A percentile compares a stretch with the other conserved stretches of the same genome.
These are phyloP conservation scores for Paramisgurnus dabryanus DNA, from an alignment of 2,113 vertebrate genomes.

Conservation along the genomic window DNA sequence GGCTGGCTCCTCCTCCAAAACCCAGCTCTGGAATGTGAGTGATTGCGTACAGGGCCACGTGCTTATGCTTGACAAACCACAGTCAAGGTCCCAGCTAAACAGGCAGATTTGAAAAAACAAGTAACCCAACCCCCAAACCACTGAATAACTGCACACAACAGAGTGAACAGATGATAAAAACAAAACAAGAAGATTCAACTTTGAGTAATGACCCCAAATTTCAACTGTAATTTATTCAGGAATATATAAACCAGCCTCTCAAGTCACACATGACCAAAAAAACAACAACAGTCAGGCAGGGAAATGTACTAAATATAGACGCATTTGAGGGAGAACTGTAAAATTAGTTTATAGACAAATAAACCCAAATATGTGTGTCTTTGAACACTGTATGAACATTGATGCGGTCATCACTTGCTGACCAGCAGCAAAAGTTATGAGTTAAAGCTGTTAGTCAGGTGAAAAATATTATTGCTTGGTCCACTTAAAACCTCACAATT, in stretches of 20 bases:
- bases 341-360: slow-evolving; percentile 14
- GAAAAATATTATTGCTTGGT: neutral
- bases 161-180: neutral
- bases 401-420: slow-evolving; percentile 52
- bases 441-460: slow-evolving; percentile 24
- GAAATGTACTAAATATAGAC: slow-evolving; percentile 5
- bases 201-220: slow-evolving; percentile 38
- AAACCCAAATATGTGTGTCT: neutral
- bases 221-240: slow-evolving; percentile 30
- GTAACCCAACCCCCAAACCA: slow-evolving; percentile 18
- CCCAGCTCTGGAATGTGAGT: slow-evolving; percentile 17
- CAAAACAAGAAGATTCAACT: neutral
- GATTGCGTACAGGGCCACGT: slow-evolving; percentile 43
- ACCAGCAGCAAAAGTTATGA: slow-evolving; percentile 67
- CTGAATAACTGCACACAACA: neutral
- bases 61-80: slow-evolving; percentile 48
- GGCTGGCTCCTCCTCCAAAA: neutral
- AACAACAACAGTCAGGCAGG: slow-evolving; percentile 15
- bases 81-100: slow-evolving; percentile 29
- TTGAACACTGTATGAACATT: slow-evolving; percentile 28
- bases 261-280: slow-evolving; percentile 35
- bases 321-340: neutral
- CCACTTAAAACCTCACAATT: neutral
- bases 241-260: slow-evolving; percentile 3
- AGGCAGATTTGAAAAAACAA: slow-evolving; percentile 67